phyloP scores from a whole-genome alignment of 2,113 vertebrate species.

The Polypterus bichir region DNA sequence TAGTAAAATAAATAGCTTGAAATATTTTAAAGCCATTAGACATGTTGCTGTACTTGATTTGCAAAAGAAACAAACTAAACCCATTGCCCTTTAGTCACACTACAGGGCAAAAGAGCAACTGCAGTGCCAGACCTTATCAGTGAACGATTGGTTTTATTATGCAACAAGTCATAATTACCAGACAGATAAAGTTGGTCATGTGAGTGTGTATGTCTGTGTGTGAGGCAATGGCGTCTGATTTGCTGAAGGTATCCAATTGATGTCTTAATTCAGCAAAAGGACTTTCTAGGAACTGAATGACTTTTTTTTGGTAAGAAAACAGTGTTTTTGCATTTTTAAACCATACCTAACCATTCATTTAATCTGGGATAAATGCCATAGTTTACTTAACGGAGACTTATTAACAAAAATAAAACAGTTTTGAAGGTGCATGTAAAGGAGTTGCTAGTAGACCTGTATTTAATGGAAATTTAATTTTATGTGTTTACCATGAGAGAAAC shows the following conservation, averaged over 20 bases:
- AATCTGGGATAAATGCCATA: no score
- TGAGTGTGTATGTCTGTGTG: background rate
- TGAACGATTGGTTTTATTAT: conserved; percentile 5
- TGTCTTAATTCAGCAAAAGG: conserved; percentile 4
- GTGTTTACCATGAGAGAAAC: no score
- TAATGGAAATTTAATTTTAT: no score
- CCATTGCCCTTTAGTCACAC: background rate
- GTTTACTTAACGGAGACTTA: no score
- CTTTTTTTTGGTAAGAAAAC: background rate
- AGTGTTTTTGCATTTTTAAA: background rate
- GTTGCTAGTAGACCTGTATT: no score
- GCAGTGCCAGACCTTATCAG: conserved; percentile 1
- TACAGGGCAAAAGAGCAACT: background rate
- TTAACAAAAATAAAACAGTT: no score
- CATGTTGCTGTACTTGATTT: background rate
- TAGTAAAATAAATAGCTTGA: background rate
- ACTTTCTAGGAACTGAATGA: background rate
- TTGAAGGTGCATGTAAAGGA: no score
- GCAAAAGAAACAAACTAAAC: background rate
- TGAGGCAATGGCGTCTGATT: background rate
- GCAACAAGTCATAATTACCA: conserved; percentile 9
- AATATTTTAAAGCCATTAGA: background rate
- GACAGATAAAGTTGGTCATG: background rate
- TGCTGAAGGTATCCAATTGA: background rate
- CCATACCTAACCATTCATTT: no score